phyloP scores from a whole-genome alignment of 2,113 vertebrate genomes.

The Passer montanus region DNA sequence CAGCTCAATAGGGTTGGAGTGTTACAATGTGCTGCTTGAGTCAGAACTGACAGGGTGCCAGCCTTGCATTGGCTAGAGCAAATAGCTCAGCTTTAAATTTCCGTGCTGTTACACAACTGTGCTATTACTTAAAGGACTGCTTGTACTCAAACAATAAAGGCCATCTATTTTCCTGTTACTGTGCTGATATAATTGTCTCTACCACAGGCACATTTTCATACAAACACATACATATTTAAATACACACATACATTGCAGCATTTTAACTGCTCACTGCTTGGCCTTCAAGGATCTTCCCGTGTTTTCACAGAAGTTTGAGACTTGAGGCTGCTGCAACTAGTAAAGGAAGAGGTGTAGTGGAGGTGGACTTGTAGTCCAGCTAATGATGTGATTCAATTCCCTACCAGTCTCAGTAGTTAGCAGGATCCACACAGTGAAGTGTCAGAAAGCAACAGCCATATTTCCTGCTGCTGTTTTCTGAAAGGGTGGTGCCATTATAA shows the following conservation, averaged over 20 bases:
- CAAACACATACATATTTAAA: background rate
- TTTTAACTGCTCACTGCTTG: background rate
- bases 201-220: background rate
- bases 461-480: conserved; percentile 2
- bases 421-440: background rate
- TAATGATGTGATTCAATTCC: background rate
- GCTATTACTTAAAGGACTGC: conserved; percentile 56
- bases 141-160: conserved; percentile 34
- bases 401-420: background rate
- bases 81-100: conserved; percentile 56
- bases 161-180: background rate
- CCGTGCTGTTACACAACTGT: conserved; percentile 26
- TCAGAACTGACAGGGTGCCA: conserved; percentile 56
- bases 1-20: background rate
- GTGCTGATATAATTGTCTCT: background rate
- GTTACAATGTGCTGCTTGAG: conserved; percentile 43
- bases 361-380: background rate
- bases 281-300: background rate
- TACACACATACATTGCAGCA: background rate
- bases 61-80: conserved; percentile 34
- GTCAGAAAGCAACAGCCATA: background rate
- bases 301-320: background rate
- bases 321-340: background rate
- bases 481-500: background rate
- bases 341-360: background rate